Base-by-base conservation (phyloP, 2,113 vertebrate species). In the Rissa tridactyla region DNA sequence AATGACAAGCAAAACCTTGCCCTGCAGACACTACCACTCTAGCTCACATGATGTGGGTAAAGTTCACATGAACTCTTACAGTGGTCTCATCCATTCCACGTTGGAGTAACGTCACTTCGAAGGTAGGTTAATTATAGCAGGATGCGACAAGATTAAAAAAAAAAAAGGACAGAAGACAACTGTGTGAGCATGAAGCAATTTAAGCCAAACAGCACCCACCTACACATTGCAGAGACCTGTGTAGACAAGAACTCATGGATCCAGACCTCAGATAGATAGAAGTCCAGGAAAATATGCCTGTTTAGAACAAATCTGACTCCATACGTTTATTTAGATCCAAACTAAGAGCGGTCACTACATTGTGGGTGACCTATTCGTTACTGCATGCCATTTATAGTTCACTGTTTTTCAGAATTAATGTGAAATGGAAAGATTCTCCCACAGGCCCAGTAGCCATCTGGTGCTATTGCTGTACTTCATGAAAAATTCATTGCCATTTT, bases 401-500 rank as follows among this genome's bases (percentile, higher is more conserved):
- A 70, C 20, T 15, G 23, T 61, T 80, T 91, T 61, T 80, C 76
- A 81, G 65, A 79, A 91, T 76, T 94, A 52, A 68, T 60, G 49
- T 72, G 92, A 90, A 92, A 76, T 38, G 15, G 49, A 40, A 92
- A 94, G 66, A 89, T 84, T 92, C 57, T 91, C 92, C 88, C 83
- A 91, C 57, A 92, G 86, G 80, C 82, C 94, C 57, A 88, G 52
- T 75, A 90, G 77, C 95, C 94, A 92, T 91, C 82, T 97, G 94
- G 58, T 81, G 60, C 69, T 90, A 71, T 66, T 77, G 84, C 92
- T 90, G 14, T 80, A 92, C 77, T 88, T 96, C 66, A 96, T 96
- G 73, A 97, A 97, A 96, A 88, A 96, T 89, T 88, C 72, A 91
- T 95, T 77, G 57, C 65, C 51, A 71, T 91, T 96, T 96, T 90